Evolutionary conservation across 2,888 invertebrate genomes (phyloP).

Genomic region (Stegophylla sp.): DNA sequence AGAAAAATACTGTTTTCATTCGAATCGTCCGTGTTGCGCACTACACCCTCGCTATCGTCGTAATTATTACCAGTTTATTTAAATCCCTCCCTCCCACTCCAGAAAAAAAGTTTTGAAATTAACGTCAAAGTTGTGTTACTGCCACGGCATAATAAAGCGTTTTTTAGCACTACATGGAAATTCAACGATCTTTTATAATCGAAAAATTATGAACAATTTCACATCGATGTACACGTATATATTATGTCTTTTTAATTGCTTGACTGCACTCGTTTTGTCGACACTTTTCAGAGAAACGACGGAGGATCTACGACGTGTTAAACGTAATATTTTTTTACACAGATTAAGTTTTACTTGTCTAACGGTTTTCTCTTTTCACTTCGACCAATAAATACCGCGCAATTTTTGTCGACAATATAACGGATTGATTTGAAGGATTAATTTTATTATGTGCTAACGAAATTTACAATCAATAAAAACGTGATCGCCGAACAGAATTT

Average conservation of each 20-base stretch:
- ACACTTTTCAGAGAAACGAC: slow-evolving; percentile 19
- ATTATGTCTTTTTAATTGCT: slow-evolving; percentile 40
- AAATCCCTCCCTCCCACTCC: too few relatives aligned
- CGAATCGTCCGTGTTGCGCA: neutral
- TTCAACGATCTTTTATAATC: too few relatives aligned
- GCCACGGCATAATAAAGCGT: too few relatives aligned
- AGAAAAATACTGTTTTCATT: neutral
- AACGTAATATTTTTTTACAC: slow-evolving; percentile 4
- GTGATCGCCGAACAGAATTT: neutral
- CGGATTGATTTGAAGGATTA: neutral
- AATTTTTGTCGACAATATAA: slow-evolving; percentile 4
- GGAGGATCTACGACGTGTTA: too few relatives aligned
- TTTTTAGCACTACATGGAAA: too few relatives aligned
- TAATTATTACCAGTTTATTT: slow-evolving; percentile 4
- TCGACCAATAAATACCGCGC: neutral
- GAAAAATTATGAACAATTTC: slow-evolving; percentile 21
- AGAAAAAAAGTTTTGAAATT: too few relatives aligned
- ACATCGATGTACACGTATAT: neutral
- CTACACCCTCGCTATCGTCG: too few relatives aligned
- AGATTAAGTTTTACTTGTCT: neutral
- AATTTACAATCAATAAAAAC: neutral
- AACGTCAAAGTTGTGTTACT: too few relatives aligned
- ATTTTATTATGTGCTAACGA: neutral
- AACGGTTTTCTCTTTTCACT: slow-evolving; percentile 49
- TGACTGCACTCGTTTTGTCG: neutral